These are phyloP conservation scores for Aleiodes alternator DNA, from an alignment of 2,888 invertebrate genomes.

Conservation along the genomic window DNA sequence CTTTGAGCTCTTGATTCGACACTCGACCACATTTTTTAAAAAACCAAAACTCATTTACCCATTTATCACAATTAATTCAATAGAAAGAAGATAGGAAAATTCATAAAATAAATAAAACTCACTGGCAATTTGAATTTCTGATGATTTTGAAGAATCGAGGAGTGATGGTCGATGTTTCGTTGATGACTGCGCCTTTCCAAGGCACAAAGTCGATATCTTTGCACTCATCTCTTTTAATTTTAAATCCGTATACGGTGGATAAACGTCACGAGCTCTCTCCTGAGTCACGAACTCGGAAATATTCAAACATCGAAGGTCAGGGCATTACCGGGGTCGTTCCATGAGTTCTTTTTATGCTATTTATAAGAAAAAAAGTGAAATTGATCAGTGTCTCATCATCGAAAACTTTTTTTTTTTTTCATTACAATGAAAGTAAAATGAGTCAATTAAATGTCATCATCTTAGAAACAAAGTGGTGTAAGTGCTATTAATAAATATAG, in stretches of 20 bases:
- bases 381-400: not conserved
- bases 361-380: no score
- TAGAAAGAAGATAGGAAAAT: not conserved
- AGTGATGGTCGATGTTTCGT: slow-evolving; percentile 60
- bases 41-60: slow-evolving; percentile 12
- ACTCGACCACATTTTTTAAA: slow-evolving; percentile 42
- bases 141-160: slow-evolving; percentile 46
- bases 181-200: slow-evolving; percentile 63
- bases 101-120: not conserved
- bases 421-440: not conserved
- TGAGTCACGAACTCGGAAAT: slow-evolving; percentile 69
- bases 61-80: no score
- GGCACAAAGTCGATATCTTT: slow-evolving; percentile 64
- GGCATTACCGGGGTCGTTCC: slow-evolving; percentile 41
- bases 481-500: no score
- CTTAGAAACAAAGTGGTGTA: no score
- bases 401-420: not conserved
- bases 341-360: not conserved
- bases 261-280: slow-evolving; percentile 54
- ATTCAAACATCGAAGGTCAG: slow-evolving; percentile 55
- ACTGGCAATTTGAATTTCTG: slow-evolving; percentile 50
- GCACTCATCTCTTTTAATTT: slow-evolving; percentile 62
- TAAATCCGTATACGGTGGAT: not conserved
- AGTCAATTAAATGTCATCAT: no score
- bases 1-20: slow-evolving; percentile 1